Conservation (phyloP, 2,888 invertebrate species). For the Andrena camellia region DNA sequence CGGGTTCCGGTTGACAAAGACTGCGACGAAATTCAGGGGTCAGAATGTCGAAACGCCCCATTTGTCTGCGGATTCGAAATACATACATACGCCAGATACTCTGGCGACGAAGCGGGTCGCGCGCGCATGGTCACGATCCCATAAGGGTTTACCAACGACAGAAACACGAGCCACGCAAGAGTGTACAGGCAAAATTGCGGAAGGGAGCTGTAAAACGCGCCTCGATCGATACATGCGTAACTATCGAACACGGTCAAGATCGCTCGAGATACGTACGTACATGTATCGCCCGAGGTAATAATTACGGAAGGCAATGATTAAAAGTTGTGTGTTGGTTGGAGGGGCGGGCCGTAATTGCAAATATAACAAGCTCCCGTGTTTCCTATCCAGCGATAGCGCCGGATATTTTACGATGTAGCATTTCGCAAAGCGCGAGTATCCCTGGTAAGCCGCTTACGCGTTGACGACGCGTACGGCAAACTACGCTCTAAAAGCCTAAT, state of each 20-base stretch:
- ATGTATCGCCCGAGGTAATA: constrained; percentile 2
- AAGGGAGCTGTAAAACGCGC: background rate
- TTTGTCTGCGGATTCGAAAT: constrained; percentile 6
- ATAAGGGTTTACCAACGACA: background rate
- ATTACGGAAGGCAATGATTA: constrained; percentile 26
- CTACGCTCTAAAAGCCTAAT: constrained; percentile 35
- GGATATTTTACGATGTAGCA: constrained; percentile 9
- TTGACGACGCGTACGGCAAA: constrained; percentile 43
- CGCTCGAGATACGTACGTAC: constrained; percentile 4
- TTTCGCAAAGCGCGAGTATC: constrained; percentile 17
- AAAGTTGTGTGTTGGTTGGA: constrained; percentile 6
- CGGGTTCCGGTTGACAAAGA: background rate
- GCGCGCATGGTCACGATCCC: background rate
- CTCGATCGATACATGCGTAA: background rate
- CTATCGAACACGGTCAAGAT: background rate
- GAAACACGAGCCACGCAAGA: background rate
- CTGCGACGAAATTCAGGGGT: constrained; percentile 18
- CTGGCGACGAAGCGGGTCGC: background rate
- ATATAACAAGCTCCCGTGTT: constrained; percentile 3
- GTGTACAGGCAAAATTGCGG: background rate
- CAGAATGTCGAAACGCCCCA: constrained; percentile 5
- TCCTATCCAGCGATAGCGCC: background rate
- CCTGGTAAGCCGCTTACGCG: constrained; percentile 47
- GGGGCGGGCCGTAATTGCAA: constrained; percentile 19
- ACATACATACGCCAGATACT: background rate